phyloP scores from a whole-genome alignment of 2,888 invertebrate genomes.

The Drosophila anceps region DNA sequence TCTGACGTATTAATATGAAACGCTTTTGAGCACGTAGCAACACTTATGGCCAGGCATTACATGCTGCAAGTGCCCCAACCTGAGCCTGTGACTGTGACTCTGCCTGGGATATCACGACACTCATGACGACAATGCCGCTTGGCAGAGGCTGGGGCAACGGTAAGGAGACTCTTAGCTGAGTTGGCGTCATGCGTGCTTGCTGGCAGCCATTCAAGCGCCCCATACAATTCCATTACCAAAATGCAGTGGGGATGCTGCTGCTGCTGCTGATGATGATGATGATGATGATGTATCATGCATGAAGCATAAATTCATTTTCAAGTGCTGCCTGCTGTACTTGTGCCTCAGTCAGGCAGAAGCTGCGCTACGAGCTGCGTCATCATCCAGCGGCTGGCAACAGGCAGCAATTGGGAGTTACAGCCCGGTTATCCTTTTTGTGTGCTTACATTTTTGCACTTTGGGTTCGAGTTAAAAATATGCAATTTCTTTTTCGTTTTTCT shows the following conservation, averaged over 20 bases:
- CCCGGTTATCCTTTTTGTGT: constrained; percentile 73
- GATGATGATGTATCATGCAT: constrained; percentile 81
- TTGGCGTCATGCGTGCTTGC: constrained; percentile 66
- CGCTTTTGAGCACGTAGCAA: constrained; percentile 83
- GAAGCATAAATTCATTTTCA: constrained; percentile 82
- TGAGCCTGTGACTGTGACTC: constrained; percentile 40
- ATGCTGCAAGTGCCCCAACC: constrained; percentile 64
- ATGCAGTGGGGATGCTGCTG: constrained; percentile 57
- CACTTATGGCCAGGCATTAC: constrained; percentile 82
- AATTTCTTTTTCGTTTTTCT: constrained; percentile 41
- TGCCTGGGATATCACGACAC: constrained; percentile 72
- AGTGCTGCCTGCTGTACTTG: constrained; percentile 68
- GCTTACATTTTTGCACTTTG: constrained; percentile 47
- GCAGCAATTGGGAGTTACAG: constrained; percentile 38
- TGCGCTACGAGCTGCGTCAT: constrained; percentile 46
- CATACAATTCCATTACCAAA: constrained; percentile 80
- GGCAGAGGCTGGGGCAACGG: constrained; percentile 25
- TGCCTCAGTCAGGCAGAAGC: constrained; percentile 60
- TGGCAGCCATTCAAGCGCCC: constrained; percentile 67
- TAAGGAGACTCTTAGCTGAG: constrained; percentile 23
- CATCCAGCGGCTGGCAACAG: constrained; percentile 40
- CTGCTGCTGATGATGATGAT: constrained; percentile 57
- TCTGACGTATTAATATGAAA: constrained; percentile 81
- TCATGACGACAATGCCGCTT: constrained; percentile 63
- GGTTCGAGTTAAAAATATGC: constrained; percentile 56